Conservation (phyloP, 2,888 invertebrate species). For the Drosophila tanythrix region DNA sequence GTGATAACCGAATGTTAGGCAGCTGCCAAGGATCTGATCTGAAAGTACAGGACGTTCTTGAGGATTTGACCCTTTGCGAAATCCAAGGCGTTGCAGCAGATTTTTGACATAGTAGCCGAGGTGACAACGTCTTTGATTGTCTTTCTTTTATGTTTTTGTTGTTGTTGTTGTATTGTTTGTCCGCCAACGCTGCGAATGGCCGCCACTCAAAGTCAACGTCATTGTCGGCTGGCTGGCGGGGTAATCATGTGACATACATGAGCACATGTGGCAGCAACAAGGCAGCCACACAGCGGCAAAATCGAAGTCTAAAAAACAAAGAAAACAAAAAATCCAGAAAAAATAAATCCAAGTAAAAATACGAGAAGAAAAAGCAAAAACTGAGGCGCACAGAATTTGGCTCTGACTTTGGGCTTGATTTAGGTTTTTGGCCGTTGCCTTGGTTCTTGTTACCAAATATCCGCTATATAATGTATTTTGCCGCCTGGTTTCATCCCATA, state of each 20-base stretch:
- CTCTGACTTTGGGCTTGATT: slow-evolving; percentile 39
- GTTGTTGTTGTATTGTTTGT: slow-evolving; percentile 15
- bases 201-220: slow-evolving; percentile 60
- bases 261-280: slow-evolving; percentile 35
- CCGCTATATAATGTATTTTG: slow-evolving; percentile 50
- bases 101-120: slow-evolving; percentile 6
- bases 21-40: slow-evolving; percentile 28
- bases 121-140: slow-evolving; percentile 28
- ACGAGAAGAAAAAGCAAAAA: slow-evolving; percentile 12
- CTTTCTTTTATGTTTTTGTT: slow-evolving; percentile 3
- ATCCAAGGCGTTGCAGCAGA: not conserved
- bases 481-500: slow-evolving; percentile 32
- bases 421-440: slow-evolving; percentile 30
- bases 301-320: not conserved
- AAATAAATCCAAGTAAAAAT: slow-evolving; percentile 1
- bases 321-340: not conserved
- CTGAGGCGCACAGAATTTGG: slow-evolving; percentile 9
- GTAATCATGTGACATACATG: slow-evolving; percentile 55
- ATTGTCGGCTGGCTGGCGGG: slow-evolving; percentile 41
- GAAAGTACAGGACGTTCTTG: slow-evolving; percentile 18
- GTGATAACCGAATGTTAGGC: slow-evolving; percentile 13
- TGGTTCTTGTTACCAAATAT: slow-evolving; percentile 50
- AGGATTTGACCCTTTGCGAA: slow-evolving; percentile 5
- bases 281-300: slow-evolving; percentile 3
- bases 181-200: slow-evolving; percentile 47